Evolutionary conservation across 1,140 invertebrate genomes (phyloP), one percentile per base, ranked within the genome.

Genomic region (Wasmannia auropunctata): DNA sequence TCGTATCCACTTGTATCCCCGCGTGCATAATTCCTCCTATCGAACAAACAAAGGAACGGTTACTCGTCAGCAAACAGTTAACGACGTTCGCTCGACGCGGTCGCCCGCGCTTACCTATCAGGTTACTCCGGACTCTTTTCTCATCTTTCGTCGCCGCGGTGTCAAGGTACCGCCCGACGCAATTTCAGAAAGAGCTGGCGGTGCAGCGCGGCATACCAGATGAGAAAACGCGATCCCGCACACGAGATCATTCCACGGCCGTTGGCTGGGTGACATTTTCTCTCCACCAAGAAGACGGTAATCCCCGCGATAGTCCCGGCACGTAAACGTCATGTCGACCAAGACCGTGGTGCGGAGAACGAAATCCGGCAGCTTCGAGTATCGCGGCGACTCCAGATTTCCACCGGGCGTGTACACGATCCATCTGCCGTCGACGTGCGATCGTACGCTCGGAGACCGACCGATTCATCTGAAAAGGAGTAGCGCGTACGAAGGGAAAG

Each of bases 21-120:
- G 84, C 86, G 84, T 88, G 84, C 89, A 85, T 65, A 83, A 90
- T 91, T 92, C 74, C 46, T 90, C 72, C 51, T 91, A 93, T 93
- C 86, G 92, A 93, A 90, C 92, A 93, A 93, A 93, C 92, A 90
- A 84, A 86, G 65, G 76, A 86, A 87, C 49, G 84, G 40, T 65
- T 51, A 54, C 65, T 58, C 31, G 56, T 58, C 37, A 63, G 31
- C 74, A 80, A 84, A 84, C 85, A 83, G 62, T 83, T 49, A 70
- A 85, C 51, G 28, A 49, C 37, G 28, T 40, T 74, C 40, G n/a
- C 43, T 67, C 49, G 77, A 7, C 11, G 49, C 54, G 7, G 31
- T 54, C 25, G 58, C 28, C 58, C n/a, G 62, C 28, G 34, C 5
- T 72, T n/a, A n/a, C 25, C 37, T 72, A 83, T 58, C 67, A 22